Evolutionary conservation across 2,888 invertebrate species (phyloP).

Genomic region (Meloe dianella): DNA sequence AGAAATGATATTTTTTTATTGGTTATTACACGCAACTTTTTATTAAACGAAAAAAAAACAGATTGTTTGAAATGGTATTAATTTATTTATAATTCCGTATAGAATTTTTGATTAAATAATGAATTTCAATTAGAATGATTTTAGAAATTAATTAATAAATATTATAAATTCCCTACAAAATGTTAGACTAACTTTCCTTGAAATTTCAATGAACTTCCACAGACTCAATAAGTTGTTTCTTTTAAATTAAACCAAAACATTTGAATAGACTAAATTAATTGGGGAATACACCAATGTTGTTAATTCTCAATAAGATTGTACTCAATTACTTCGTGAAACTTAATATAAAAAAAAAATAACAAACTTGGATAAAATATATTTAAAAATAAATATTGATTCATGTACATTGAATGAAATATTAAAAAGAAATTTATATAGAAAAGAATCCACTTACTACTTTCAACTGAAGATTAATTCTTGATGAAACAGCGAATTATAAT

Average conservation of each 20-base stretch:
- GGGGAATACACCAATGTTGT: background rate
- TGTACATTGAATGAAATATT: background rate
- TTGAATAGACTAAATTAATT: background rate
- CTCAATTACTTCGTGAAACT: background rate
- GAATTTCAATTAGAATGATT: background rate
- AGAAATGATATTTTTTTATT: background rate
- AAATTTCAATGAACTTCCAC: constrained; percentile 4
- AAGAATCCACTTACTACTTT: background rate
- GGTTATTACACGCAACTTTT: background rate
- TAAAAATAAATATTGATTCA: constrained; percentile 12
- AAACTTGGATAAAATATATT: constrained; percentile 1
- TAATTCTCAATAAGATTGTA: background rate
- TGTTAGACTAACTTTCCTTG: background rate
- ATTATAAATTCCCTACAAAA: background rate
- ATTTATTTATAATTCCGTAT: too few relatives aligned
- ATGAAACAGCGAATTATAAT: background rate
- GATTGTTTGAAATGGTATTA: too few relatives aligned
- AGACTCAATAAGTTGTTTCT: background rate
- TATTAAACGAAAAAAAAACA: too few relatives aligned
- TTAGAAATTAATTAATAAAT: background rate
- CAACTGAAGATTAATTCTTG: background rate
- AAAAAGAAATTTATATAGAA: background rate
- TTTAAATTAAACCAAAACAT: background rate
- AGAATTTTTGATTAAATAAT: background rate
- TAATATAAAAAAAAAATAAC: background rate